phyloP scores from a whole-genome alignment of 2,113 vertebrate species.

The Microtus montanus region DNA sequence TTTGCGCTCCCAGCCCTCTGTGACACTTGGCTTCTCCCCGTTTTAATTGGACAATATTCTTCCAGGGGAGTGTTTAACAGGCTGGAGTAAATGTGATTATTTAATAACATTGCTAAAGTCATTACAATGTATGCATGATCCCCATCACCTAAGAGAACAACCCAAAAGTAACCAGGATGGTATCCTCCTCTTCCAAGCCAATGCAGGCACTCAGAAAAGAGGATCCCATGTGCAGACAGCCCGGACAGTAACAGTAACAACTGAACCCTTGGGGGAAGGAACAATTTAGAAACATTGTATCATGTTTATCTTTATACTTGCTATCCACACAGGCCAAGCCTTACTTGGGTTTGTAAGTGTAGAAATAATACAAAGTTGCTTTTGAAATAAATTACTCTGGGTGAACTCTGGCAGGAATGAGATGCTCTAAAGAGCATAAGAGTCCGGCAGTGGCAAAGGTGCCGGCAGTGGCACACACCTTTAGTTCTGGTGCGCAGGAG shows the following conservation, averaged over 20 bases:
- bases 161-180: not conserved
- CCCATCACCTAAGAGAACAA: not conserved
- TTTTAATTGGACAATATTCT: not conserved
- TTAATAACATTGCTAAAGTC: not conserved
- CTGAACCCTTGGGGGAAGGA: not conserved
- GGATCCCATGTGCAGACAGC: not conserved
- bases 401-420: not conserved
- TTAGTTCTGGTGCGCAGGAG: not conserved
- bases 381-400: not conserved
- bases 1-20: not conserved
- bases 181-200: not conserved
- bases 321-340: not conserved
- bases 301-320: not conserved
- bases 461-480: not conserved
- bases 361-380: not conserved
- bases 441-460: not conserved
- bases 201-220: too few relatives aligned
- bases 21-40: not conserved
- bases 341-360: constrained; percentile 12
- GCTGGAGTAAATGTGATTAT: not conserved
- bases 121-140: not conserved
- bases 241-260: not conserved
- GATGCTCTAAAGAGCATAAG: not conserved
- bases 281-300: not conserved
- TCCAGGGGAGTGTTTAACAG: not conserved